Conservation (phyloP, 2,113 vertebrate species). For the Eira barbara region DNA sequence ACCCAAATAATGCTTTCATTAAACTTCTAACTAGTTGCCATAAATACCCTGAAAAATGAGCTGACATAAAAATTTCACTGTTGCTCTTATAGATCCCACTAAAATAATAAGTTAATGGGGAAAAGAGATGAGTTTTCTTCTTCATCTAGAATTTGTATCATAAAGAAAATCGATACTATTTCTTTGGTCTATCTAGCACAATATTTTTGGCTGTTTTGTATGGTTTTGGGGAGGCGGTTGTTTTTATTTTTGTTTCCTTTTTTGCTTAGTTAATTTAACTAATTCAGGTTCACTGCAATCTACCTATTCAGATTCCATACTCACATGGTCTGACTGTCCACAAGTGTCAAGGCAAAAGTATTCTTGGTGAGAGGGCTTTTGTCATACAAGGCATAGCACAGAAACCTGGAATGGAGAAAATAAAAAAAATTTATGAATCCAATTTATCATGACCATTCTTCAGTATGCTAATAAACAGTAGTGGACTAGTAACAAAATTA, state of each 20-base stretch:
- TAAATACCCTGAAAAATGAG: background rate
- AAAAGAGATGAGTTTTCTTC: background rate
- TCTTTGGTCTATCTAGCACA: background rate
- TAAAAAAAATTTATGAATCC: background rate
- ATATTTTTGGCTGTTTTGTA: background rate
- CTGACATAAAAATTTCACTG: background rate
- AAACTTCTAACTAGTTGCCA: background rate
- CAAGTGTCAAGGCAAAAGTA: background rate
- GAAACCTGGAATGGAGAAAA: background rate
- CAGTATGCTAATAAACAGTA: background rate
- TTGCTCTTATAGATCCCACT: background rate
- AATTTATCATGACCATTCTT: background rate
- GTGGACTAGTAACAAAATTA: background rate
- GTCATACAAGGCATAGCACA: background rate
- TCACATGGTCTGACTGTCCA: background rate
- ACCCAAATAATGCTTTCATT: background rate
- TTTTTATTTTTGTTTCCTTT: background rate
- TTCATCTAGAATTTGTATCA: background rate
- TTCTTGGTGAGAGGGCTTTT: background rate
- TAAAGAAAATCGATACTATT: background rate
- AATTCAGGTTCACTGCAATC: background rate
- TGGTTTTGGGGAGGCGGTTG: rapidly evolving
- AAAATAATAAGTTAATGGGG: background rate
- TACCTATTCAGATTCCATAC: background rate
- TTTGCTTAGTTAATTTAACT: background rate